These are phyloP conservation scores for Dryococelus australis DNA, from an alignment of 2,888 invertebrate genomes.

Conservation along the genomic window DNA sequence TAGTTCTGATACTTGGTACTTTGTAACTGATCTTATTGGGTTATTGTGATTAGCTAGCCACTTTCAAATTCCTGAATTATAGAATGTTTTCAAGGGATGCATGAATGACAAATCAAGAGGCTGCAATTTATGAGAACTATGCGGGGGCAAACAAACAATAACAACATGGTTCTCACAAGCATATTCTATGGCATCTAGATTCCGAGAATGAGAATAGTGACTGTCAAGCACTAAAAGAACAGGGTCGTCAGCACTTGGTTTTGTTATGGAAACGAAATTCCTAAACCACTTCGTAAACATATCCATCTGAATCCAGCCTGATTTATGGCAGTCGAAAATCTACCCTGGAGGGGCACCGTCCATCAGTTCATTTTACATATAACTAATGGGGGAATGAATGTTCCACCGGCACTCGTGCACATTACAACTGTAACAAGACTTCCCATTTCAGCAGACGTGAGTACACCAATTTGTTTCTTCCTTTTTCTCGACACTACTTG, in stretches of 20 bases:
- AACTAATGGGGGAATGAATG: no score
- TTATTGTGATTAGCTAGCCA: background rate
- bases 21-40: background rate
- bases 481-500: no score
- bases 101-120: background rate
- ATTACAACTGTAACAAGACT: no score
- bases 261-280: constrained; percentile 7
- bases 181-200: background rate
- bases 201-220: background rate
- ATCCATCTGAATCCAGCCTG: background rate
- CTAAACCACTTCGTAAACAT: background rate
- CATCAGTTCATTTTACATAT: no score
- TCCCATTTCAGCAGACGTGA: no score
- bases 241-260: background rate
- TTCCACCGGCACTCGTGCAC: no score
- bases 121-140: background rate
- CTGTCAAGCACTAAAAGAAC: background rate
- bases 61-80: background rate
- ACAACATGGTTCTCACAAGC: constrained; percentile 1
- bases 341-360: background rate
- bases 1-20: background rate
- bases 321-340: background rate
- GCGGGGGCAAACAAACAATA: background rate
- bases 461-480: no score
- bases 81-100: background rate